Evolutionary conservation across 2,888 invertebrate species (phyloP), one percentile per base, ranked within the genome.

Genomic region (Meteorus cinctellus): DNA sequence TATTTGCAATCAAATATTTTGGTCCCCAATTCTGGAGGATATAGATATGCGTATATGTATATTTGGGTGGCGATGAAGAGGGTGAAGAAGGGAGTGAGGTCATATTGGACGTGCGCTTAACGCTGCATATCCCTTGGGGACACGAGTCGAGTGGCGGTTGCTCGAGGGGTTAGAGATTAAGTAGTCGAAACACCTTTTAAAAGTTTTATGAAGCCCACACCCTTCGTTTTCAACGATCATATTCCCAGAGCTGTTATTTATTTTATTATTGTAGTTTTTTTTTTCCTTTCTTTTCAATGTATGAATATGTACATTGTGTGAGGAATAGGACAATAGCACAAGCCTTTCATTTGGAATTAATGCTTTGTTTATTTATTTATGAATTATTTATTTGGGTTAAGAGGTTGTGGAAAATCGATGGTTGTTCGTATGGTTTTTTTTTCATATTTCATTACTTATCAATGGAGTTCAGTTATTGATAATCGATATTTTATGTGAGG

Each of bases 1-100:
- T 24, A 55, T 19, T 19, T 29, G 84, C 85, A 86, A 82, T 87
- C 86, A 87, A 86, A 83, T 87, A 60, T 86, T 84, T 84, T 84
- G 80, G 80, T 82, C 85, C 84, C 27, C 55, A 55, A 41, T 41
- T 41, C 41, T 12, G 41, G 41, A 41, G 41, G 12, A 12, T 41
- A 41, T 41, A 41, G 41, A 41, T 41, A 41, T 41, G 8, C 6
- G 2, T 12, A 41, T 19, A n/a, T 55, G 19, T 19, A 55, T 19
- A 55, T n/a, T 19, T 12, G 24, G 55, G n/a, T 6, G 55, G 4
- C n/a, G 55, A 48, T 24, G 14, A 29, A 16, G 55, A 12, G 27
- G 55, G 55, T 24, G 12, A 1, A 19, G 55, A 29, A 2, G 63
- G 19, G 48, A 41, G 41, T 16, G 59, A 60, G 67, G 48, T 72